Percentiles rank a stretch among this genome's conserved stretches.
Conservation (phyloP, 2,797 vertebrate species). For the Danio kyathit region DNA sequence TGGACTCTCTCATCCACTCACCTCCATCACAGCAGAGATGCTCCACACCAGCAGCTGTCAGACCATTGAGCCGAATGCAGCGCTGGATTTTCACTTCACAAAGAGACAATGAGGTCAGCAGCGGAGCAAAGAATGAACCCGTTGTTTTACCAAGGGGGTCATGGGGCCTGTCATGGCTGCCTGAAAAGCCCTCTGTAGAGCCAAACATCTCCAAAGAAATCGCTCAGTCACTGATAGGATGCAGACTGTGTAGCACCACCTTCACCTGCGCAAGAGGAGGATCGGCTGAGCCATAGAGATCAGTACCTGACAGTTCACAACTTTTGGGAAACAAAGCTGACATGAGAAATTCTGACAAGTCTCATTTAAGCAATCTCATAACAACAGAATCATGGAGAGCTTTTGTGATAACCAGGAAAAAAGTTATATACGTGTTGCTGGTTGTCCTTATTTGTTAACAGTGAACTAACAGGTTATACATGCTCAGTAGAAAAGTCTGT, state of each 20-base stretch:
- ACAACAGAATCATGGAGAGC: slow-evolving; percentile 42
- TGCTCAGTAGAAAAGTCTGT: neutral
- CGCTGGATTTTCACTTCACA: slow-evolving; percentile 84
- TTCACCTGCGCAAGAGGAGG: slow-evolving; percentile 74
- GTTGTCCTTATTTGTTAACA: no score
- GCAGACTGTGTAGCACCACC: slow-evolving; percentile 73
- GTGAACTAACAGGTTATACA: neutral
- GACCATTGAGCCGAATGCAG: slow-evolving; percentile 81
- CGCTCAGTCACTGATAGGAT: slow-evolving; percentile 71
- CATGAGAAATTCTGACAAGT: slow-evolving; percentile 84
- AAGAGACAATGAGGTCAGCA: slow-evolving; percentile 88
- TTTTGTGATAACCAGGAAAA: no score
- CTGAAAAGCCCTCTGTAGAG: slow-evolving; percentile 80
- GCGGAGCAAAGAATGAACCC: slow-evolving; percentile 81
- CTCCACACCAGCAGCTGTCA: slow-evolving; percentile 60
- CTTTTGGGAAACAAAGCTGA: slow-evolving; percentile 74
- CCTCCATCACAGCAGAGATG: slow-evolving; percentile 54
- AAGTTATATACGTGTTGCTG: no score
- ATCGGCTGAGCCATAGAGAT: slow-evolving; percentile 63
- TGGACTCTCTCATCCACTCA: slow-evolving; percentile 69
- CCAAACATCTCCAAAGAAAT: slow-evolving; percentile 80
- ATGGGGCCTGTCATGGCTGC: slow-evolving; percentile 74
- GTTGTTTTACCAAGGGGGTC: slow-evolving; percentile 81
- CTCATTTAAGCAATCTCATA: slow-evolving; percentile 70
- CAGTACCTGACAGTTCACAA: slow-evolving; percentile 71